A percentile compares a stretch with the other conserved stretches of the same genome.
Evolutionary conservation across 2,113 vertebrate genomes (phyloP).

Genomic region (Stigmatopora nigra): DNA sequence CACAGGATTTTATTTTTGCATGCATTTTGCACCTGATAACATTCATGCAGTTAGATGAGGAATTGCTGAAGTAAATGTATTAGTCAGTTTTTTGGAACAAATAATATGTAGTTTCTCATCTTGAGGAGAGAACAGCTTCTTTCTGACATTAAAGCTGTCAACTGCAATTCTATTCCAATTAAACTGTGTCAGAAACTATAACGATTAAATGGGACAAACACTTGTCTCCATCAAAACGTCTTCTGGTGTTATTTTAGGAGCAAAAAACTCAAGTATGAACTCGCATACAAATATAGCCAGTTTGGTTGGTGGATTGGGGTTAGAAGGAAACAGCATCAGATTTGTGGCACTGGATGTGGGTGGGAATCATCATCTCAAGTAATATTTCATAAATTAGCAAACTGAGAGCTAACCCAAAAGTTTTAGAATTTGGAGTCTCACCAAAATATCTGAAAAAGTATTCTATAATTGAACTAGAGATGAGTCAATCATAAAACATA

Average conservation of each 20-base stretch:
- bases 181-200: slow-evolving; percentile 52
- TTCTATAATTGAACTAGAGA: too few species aligned
- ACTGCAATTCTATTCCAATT: slow-evolving; percentile 50
- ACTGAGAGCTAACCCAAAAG: too few species aligned
- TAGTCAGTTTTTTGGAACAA: slow-evolving; percentile 68
- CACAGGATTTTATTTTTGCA: slow-evolving; percentile 79
- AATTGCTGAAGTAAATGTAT: slow-evolving; percentile 74
- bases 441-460: too few species aligned
- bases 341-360: too few species aligned
- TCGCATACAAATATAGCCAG: slow-evolving; percentile 4
- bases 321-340: too few species aligned
- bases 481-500: too few species aligned
- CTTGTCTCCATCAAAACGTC: slow-evolving; percentile 44
- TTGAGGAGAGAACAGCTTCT: slow-evolving; percentile 42
- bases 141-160: slow-evolving; percentile 47
- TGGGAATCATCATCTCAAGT: too few species aligned
- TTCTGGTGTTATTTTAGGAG: slow-evolving; percentile 28
- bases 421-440: too few species aligned
- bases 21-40: slow-evolving; percentile 80
- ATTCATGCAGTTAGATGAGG: slow-evolving; percentile 77
- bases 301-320: slow-evolving; percentile 17
- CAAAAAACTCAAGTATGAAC: slow-evolving; percentile 8
- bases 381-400: too few species aligned
- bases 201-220: slow-evolving; percentile 47
- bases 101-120: slow-evolving; percentile 60